Percentiles rank a stretch among this genome's conserved stretches.
Evolutionary conservation across 2,888 invertebrate species (phyloP).

Genomic region (Drosophila affinis): DNA sequence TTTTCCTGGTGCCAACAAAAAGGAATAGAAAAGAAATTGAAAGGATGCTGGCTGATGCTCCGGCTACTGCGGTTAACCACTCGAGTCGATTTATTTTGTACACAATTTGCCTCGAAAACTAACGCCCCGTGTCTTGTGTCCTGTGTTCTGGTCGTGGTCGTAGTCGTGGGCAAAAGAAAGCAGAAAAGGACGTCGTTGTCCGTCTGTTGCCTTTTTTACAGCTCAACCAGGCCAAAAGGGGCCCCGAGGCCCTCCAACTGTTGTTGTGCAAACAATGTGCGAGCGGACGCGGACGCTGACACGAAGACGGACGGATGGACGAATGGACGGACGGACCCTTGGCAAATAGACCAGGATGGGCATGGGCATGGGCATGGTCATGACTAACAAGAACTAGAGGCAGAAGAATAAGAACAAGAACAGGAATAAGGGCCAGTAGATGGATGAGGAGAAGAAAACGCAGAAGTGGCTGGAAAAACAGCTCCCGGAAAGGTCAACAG

Average conservation of each 20-base stretch:
- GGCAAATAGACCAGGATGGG: slow-evolving; percentile 33
- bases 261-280: slow-evolving; percentile 72
- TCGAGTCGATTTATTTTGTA: slow-evolving; percentile 78
- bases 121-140: slow-evolving; percentile 29
- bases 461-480: slow-evolving; percentile 35
- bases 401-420: slow-evolving; percentile 5
- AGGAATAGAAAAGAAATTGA: slow-evolving; percentile 31
- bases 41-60: slow-evolving; percentile 47
- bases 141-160: not conserved
- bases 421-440: slow-evolving; percentile 9
- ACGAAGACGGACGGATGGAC: slow-evolving; percentile 4
- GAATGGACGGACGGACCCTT: slow-evolving; percentile 21
- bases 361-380: slow-evolving; percentile 14
- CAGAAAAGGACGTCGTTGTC: slow-evolving; percentile 67
- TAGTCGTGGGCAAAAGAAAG: not conserved
- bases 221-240: slow-evolving; percentile 35
- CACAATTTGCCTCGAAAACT: slow-evolving; percentile 66
- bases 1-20: slow-evolving; percentile 40
- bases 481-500: slow-evolving; percentile 49
- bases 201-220: slow-evolving; percentile 62
- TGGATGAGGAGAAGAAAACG: slow-evolving; percentile 9
- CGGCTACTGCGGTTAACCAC: slow-evolving; percentile 67
- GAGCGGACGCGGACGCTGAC: slow-evolving; percentile 28
- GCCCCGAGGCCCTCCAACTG: slow-evolving; percentile 33
- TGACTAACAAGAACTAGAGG: slow-evolving; percentile 32